Evolutionary conservation across 1,140 invertebrate species (phyloP).

Genomic region (Lutraria rhynchaena): DNA sequence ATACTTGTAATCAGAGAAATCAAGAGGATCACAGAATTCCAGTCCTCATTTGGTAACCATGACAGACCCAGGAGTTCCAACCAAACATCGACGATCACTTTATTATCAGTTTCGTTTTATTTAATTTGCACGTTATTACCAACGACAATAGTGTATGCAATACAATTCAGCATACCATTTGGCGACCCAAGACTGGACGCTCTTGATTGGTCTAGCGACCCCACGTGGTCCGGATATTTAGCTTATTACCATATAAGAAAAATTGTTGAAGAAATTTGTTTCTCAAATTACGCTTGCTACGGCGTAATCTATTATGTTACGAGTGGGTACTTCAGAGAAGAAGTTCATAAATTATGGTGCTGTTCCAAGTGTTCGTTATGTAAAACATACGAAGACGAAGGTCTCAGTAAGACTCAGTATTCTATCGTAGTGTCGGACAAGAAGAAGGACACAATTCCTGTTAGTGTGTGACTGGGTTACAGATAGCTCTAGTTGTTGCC

Average conservation of each 20-base stretch:
- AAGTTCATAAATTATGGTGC: slow-evolving; percentile 64
- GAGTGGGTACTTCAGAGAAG: slow-evolving; percentile 74
- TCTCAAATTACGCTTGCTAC: slow-evolving; percentile 79
- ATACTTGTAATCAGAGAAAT: slow-evolving; percentile 71
- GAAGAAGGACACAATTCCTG: too few species aligned
- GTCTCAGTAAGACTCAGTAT: too few species aligned
- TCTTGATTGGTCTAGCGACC: slow-evolving; percentile 60
- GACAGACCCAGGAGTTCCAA: slow-evolving; percentile 45
- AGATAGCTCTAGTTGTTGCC: too few species aligned
- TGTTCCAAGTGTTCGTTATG: neutral
- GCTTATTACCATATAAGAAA: slow-evolving; percentile 69
- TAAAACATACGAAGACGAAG: too few species aligned
- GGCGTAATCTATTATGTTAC: slow-evolving; percentile 77
- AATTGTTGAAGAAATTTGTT: slow-evolving; percentile 74
- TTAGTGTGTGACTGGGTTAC: too few species aligned
- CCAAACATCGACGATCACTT: slow-evolving; percentile 73
- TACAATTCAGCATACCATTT: slow-evolving; percentile 59
- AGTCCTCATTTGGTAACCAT: slow-evolving; percentile 57
- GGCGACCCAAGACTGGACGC: slow-evolving; percentile 57
- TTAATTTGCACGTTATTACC: slow-evolving; percentile 75
- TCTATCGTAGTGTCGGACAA: too few species aligned
- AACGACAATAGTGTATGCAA: slow-evolving; percentile 68
- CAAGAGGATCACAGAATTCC: slow-evolving; percentile 65
- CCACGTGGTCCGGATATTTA: slow-evolving; percentile 69
- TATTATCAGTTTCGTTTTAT: slow-evolving; percentile 76